These are phyloP conservation scores for Amniataba percoides DNA, from an alignment of 2,797 vertebrate genomes.

Conservation along the genomic window DNA sequence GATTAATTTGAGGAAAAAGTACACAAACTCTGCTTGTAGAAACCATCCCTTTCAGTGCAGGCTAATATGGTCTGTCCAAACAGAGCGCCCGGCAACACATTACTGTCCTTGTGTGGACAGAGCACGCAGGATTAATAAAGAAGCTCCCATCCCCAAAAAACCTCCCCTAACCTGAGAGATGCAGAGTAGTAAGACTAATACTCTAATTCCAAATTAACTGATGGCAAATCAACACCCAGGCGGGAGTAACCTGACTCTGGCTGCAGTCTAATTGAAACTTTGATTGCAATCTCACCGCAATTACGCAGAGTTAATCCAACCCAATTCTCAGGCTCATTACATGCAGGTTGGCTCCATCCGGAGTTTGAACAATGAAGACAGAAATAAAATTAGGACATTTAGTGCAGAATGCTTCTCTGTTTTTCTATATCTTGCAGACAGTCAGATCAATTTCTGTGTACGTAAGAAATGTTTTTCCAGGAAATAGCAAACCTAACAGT, in stretches of 20 bases:
- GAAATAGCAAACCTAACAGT: not conserved
- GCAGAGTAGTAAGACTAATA: constrained; percentile 34
- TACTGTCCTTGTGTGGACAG: constrained; percentile 4
- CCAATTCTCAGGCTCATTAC: constrained; percentile 63
- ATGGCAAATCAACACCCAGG: constrained; percentile 57
- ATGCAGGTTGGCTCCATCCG: constrained; percentile 48
- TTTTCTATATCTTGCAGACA: not conserved
- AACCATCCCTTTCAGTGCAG: not conserved
- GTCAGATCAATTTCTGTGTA: not conserved
- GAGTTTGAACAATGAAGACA: constrained; percentile 48
- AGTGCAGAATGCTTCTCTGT: not conserved
- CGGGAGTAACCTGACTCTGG: constrained; percentile 49
- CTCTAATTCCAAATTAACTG: constrained; percentile 60
- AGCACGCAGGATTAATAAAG: constrained; percentile 22
- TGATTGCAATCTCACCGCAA: constrained; percentile 70
- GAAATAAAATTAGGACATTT: constrained; percentile 27
- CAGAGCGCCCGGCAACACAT: constrained; percentile 19
- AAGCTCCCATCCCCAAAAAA: constrained; percentile 7
- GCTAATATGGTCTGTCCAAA: constrained; percentile 6
- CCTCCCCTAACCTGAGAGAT: not conserved
- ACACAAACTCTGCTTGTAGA: not conserved
- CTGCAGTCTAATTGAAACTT: constrained; percentile 70
- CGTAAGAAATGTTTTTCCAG: not conserved
- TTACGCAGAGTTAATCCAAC: constrained; percentile 71
- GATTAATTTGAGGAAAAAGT: constrained; percentile 20